Base-by-base conservation (phyloP, 2,797 vertebrate species). In the Trachurus trachurus region DNA sequence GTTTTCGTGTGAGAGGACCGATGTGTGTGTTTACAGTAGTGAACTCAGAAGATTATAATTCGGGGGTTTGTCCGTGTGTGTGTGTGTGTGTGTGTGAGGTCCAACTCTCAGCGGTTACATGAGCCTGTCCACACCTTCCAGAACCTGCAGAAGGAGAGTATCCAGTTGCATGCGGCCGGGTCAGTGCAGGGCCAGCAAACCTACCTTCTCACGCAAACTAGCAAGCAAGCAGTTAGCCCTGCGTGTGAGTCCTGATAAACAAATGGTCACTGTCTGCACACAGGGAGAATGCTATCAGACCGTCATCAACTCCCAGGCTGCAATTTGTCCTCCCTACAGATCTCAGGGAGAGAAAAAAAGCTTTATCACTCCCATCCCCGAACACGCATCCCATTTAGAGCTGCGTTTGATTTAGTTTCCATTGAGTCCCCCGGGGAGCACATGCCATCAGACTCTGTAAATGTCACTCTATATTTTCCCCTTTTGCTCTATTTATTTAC, bases 191-290 rank as follows among this genome's bases (percentile, higher is more conserved):
- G 84, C 92, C 87, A 85, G 81, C 83, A 21, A 26, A 53, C 61
- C 47, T 29, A 44, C 64, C 84, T 94, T 96, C 92, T 94, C 95
- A 95, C 93, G 93, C 94, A 79, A 94, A 61, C 79, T 56, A 60
- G 69, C 80, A 56, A 69, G 59, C 29, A 11, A 67, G 63, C 79
- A 50, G 79, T 73, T 61, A 37, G 80, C 39, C 71, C 84, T 89
- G 90, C 91, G 91, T 93, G 88, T 88, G 77, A 90, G 84, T 76
- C 68, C 57, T 59, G 60, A 82, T 91, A 89, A 92, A 94, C 91
- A 93, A 93, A 85, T 2, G 65, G 62, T 89, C 85, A 61, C 81
- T 91, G 88, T 92, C 82, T 84, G 74, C 88, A 85, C 85, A 89
- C 81, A 65, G 19, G 68, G 72, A 82, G 90, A 90, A 88, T 62